phyloP scores from a whole-genome alignment of 2,888 invertebrate species.

The Hypsopygia costalis region DNA sequence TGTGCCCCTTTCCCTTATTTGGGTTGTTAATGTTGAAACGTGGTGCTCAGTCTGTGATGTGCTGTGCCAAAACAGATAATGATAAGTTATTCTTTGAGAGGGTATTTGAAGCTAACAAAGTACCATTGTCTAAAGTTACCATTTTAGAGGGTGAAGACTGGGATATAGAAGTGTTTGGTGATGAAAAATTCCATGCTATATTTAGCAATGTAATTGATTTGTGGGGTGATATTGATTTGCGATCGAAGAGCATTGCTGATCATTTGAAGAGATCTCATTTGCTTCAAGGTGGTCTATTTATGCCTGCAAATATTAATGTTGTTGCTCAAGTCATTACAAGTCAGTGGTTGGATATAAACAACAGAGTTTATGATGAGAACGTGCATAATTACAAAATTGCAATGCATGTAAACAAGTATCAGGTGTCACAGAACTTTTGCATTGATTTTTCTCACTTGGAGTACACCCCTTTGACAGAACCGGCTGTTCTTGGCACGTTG shows the following conservation, averaged over 20 bases:
- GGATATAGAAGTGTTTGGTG: slow-evolving; percentile 36
- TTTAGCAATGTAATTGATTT: slow-evolving; percentile 75
- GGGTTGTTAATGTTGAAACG: slow-evolving; percentile 80
- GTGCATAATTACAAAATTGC: slow-evolving; percentile 76
- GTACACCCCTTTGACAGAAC: slow-evolving; percentile 57
- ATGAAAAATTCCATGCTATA: slow-evolving; percentile 73
- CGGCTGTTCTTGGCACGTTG: slow-evolving; percentile 39
- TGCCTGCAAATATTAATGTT: slow-evolving; percentile 76
- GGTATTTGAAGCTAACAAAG: slow-evolving; percentile 60
- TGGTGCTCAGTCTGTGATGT: slow-evolving; percentile 64
- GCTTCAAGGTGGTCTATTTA: slow-evolving; percentile 58
- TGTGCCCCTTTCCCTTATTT: slow-evolving; percentile 82
- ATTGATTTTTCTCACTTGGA: slow-evolving; percentile 64
- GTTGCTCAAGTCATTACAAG: slow-evolving; percentile 81
- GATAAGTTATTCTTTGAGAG: slow-evolving; percentile 63
- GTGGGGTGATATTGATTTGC: slow-evolving; percentile 79
- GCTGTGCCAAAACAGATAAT: slow-evolving; percentile 49
- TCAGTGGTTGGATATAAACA: slow-evolving; percentile 79
- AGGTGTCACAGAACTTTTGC: slow-evolving; percentile 79
- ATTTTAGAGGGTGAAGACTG: slow-evolving; percentile 53
- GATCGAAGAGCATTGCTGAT: slow-evolving; percentile 38
- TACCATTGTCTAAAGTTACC: slow-evolving; percentile 51
- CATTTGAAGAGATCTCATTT: slow-evolving; percentile 51
- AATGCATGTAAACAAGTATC: slow-evolving; percentile 79
- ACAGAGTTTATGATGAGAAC: slow-evolving; percentile 79